These are phyloP conservation scores for Cephalotes varians DNA, from an alignment of 2,888 invertebrate species.

Conservation along the genomic window DNA sequence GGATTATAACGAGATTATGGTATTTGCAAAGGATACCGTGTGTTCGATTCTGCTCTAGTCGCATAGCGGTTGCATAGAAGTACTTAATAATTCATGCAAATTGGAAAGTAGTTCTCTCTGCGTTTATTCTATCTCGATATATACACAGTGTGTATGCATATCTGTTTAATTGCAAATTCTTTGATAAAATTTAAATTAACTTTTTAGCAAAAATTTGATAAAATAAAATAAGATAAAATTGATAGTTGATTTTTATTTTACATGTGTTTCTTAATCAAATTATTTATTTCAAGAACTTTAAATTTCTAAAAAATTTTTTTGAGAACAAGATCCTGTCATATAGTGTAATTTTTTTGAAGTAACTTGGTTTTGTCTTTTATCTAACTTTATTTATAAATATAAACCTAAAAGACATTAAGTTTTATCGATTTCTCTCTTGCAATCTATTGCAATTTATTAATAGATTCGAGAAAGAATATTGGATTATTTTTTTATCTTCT, in stretches of 20 bases:
- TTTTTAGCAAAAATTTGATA: background rate
- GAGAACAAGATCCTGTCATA: background rate
- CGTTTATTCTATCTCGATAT: background rate
- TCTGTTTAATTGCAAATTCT: background rate
- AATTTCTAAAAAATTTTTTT: background rate
- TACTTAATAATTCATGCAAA: constrained; percentile 44
- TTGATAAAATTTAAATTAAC: background rate
- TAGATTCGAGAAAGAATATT: background rate
- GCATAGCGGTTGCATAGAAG: background rate
- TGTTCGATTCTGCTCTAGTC: constrained; percentile 26
- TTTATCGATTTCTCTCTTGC: background rate
- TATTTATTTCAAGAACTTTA: background rate
- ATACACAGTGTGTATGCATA: background rate
- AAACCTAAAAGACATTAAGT: background rate
- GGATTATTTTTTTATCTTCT: background rate
- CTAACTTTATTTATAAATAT: background rate
- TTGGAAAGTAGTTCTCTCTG: constrained; percentile 35
- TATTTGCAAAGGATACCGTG: constrained; percentile 25
- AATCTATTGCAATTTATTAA: background rate
- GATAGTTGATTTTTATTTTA: background rate
- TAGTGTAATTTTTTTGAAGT: background rate
- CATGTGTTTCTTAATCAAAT: background rate
- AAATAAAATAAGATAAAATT: background rate
- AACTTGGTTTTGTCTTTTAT: background rate
- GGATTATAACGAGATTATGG: constrained; percentile 43